Evolutionary conservation across 2,113 vertebrate species (phyloP), one percentile per base, ranked within the genome.

Genomic region (Excalfactoria chinensis): DNA sequence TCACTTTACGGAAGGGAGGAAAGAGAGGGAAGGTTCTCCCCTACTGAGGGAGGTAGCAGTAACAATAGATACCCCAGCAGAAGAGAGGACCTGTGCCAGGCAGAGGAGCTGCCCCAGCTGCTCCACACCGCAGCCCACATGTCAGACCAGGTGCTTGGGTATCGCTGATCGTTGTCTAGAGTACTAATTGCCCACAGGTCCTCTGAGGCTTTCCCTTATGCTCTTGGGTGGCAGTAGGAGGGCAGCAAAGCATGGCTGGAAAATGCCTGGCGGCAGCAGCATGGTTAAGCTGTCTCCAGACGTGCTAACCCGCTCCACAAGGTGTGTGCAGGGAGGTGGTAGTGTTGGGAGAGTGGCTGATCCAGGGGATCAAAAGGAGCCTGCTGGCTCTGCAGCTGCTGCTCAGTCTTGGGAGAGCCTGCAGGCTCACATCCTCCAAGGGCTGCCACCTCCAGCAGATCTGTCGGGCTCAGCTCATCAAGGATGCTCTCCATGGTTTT

Each of bases 111-210:
- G 53, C 40, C 6, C 5, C n/a, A 56, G 68, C 81, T 84, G 64
- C 62, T 15, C 7, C 0, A 17, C 79, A 69, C 2, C 0, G 0
- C 56, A 78, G 84, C 74, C 53, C 6, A 18, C 8, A 56, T 0
- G 0, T 49, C 30, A 21, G 56, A n/a, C 0, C 7, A 53, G 44
- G 37, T 13, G 84, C 46, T 40, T 11, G 77, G 66, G 12, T 2
- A 2, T 0, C 35, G 48, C 67, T 66, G 69, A n/a, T 21, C 0
- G 0, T 11, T 41, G 46, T 73, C 63, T 49, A 89, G n/a, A 84
- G 76, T 56, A 23, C 34, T 22, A 28, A 77, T 4, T 86, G 86
- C 22, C 87, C 22, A 2, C 2, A 84, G 69, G 73, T 34, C 51
- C 88, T 53, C 64, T 40, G 40, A 26, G 73, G 34, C 6, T 74